Conservation (phyloP, 2,888 invertebrate genomes). For the Theodoxus fluviatilis region DNA sequence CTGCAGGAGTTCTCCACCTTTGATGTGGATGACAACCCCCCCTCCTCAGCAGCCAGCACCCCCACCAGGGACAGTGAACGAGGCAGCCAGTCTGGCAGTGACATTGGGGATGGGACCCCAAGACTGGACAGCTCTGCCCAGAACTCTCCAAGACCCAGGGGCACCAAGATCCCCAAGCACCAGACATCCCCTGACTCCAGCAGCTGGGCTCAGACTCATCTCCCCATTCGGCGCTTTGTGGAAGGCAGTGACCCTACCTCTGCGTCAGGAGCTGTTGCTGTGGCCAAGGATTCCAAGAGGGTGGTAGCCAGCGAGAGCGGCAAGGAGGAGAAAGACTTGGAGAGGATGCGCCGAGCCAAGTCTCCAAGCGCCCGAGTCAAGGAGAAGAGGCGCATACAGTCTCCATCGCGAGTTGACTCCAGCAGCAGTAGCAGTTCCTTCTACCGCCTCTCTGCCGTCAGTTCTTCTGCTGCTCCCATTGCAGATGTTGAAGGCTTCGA, state of each 20-base stretch:
- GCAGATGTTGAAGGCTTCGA: too few relatives aligned
- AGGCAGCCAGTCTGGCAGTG: neutral
- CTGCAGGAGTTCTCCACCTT: slow-evolving; percentile 29
- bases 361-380: slow-evolving; percentile 61
- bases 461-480: too few relatives aligned
- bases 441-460: too few relatives aligned
- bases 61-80: neutral
- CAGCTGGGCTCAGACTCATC: slow-evolving; percentile 21
- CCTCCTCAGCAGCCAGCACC: neutral
- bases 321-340: slow-evolving; percentile 50
- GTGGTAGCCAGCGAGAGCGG: slow-evolving; percentile 40
- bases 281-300: slow-evolving; percentile 29
- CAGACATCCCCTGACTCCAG: slow-evolving; percentile 30
- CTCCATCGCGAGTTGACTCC: slow-evolving; percentile 50
- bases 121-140: neutral
- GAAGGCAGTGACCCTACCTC: slow-evolving; percentile 50
- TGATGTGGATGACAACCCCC: slow-evolving; percentile 23
- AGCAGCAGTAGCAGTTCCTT: slow-evolving; percentile 26
- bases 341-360: slow-evolving; percentile 45
- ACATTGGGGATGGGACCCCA: slow-evolving; percentile 14
- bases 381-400: slow-evolving; percentile 56
- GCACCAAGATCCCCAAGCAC: slow-evolving; percentile 33
- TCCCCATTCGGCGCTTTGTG: slow-evolving; percentile 45
- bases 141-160: slow-evolving; percentile 26
- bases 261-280: slow-evolving; percentile 24